Evolutionary conservation across 2,113 vertebrate species (phyloP), one percentile per base, ranked within the genome.

Genomic region (Carollia perspicillata): DNA sequence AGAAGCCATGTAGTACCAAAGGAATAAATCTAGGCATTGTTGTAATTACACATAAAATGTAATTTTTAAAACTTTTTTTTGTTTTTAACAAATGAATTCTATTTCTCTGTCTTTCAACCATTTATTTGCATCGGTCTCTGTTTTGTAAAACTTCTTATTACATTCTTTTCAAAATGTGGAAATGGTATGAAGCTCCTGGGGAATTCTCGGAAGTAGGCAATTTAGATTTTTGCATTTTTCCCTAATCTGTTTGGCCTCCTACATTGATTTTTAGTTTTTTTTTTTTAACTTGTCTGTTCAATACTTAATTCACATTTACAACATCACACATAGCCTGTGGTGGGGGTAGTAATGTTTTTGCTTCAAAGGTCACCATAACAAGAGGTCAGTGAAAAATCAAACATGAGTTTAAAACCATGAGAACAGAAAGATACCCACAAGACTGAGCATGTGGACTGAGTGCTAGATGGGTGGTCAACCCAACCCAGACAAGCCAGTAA

Each of bases 381-480:
- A 89, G 95, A 98, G 94, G 65, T 95, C 92, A 89, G 86, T 77
- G 90, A 96, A 98, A 97, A 98, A 97, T 96, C 96, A 98, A 98
- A 96, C 84, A 90, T 84, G 92, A 79, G 47, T 98, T 97, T 89
- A 97, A 98, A 97, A 98, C 93, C 81, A 30, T 14, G 84, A 95
- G 96, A 90, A 58, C 77, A 96, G 72, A 33, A 77, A 98, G 93
- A 81, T 1, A 51, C 95, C 95, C 97, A 95, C 95, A 98, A 95
- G 98, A 93, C 68, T 42, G 89, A 55, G 83, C 84, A 53, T 87
- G 96, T 71, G 81, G 86, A 93, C 93, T 66, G 81, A 94, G 95
- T 81, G 37, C 98, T 94, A 96, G 92, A 96, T 98, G 97, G 97
- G 97, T 98, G 98, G 97, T 85, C 97, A 97, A 47, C 84, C 97